A percentile compares a stretch with the other conserved stretches of the same genome.
Evolutionary conservation across 2,888 invertebrate species (phyloP).

Genomic region (Cryptocephalus moraei): DNA sequence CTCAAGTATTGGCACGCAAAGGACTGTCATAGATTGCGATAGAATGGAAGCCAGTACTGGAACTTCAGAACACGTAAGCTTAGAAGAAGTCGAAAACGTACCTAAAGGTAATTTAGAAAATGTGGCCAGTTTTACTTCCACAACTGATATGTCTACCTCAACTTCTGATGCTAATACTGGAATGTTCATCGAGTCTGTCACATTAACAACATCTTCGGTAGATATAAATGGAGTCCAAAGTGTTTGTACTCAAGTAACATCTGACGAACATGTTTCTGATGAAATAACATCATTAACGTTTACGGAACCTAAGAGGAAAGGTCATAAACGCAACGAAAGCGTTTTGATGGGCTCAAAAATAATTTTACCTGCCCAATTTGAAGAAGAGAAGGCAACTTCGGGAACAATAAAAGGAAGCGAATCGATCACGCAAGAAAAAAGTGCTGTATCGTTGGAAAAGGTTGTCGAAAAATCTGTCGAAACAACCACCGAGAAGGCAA

Average conservation of each 20-base stretch:
- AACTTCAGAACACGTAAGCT: constrained; percentile 38
- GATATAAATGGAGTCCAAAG: constrained; percentile 41
- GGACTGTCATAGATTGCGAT: constrained; percentile 41
- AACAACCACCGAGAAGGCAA: too few species aligned
- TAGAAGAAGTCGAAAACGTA: constrained; percentile 32
- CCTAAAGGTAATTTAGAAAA: constrained; percentile 28
- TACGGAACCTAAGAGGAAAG: constrained; percentile 35
- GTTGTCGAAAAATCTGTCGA: too few species aligned
- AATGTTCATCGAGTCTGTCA: constrained; percentile 38
- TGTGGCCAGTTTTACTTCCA: constrained; percentile 21
- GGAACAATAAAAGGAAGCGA: too few species aligned
- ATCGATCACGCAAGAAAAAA: too few species aligned
- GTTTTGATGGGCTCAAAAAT: too few species aligned
- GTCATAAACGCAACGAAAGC: constrained; percentile 48
- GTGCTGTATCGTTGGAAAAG: too few species aligned
- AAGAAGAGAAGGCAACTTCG: too few species aligned
- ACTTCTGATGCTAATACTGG: constrained; percentile 27
- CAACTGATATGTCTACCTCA: constrained; percentile 36
- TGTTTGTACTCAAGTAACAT: constrained; percentile 46
- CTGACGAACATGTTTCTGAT: constrained; percentile 30
- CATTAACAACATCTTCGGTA: constrained; percentile 42
- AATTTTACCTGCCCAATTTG: too few species aligned
- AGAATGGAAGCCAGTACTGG: constrained; percentile 37
- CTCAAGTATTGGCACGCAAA: constrained; percentile 39
- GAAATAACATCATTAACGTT: constrained; percentile 14